phyloP scores from a whole-genome alignment of 1,140 invertebrate genomes.

The Palaemon carinicauda region DNA sequence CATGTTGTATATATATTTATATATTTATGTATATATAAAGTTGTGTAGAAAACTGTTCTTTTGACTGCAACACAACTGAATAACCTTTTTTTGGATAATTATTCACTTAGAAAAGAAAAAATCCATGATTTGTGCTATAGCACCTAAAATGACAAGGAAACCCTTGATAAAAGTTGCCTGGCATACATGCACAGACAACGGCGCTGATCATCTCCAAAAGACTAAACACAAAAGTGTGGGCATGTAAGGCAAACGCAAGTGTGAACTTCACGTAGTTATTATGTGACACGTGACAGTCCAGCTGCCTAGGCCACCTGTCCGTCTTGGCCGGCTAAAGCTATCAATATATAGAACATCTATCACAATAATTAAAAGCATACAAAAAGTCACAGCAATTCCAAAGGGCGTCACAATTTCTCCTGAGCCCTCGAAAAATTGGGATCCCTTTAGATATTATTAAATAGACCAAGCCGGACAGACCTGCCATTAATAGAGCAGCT shows the following conservation, averaged over 20 bases:
- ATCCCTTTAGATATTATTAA: constrained; percentile 56
- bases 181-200: constrained; percentile 44
- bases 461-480: constrained; percentile 51
- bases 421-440: constrained; percentile 58
- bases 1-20: constrained; percentile 8
- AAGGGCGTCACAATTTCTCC: constrained; percentile 58
- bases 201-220: constrained; percentile 41
- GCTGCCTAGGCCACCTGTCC: constrained; percentile 53
- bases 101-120: constrained; percentile 37
- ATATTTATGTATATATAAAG: constrained; percentile 42
- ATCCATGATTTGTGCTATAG: constrained; percentile 55
- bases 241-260: constrained; percentile 57
- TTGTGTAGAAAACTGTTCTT: constrained; percentile 57
- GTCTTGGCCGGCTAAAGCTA: constrained; percentile 56
- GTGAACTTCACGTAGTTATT: constrained; percentile 55
- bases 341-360: constrained; percentile 58
- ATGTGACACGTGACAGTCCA: constrained; percentile 55
- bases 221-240: constrained; percentile 55
- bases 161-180: constrained; percentile 54
- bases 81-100: constrained; percentile 29
- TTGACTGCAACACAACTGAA: constrained; percentile 55
- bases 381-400: constrained; percentile 58
- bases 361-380: constrained; percentile 59
- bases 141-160: constrained; percentile 58
- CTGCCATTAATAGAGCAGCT: constrained; percentile 49